These are phyloP conservation scores for Astur gentilis DNA, from an alignment of 2,113 vertebrate genomes.

Conservation along the genomic window DNA sequence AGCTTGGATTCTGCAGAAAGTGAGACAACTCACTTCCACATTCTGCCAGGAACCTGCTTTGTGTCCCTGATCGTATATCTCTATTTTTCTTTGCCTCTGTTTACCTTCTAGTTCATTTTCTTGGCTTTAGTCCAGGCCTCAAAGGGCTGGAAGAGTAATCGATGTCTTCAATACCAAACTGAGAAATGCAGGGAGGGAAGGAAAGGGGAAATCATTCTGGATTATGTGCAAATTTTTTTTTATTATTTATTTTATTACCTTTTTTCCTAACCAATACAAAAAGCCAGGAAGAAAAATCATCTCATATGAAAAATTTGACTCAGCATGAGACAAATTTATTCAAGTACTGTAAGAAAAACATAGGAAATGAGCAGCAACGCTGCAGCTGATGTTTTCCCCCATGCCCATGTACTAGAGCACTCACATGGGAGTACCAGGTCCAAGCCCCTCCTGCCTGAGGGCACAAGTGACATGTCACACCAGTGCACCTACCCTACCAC, in stretches of 20 bases:
- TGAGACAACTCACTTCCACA: neutral
- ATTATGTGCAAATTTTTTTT: neutral
- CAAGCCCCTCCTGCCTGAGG: neutral
- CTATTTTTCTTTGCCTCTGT: conserved; percentile 11
- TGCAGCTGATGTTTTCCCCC: neutral
- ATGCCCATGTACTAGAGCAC: fast-evolving
- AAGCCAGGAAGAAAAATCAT: neutral
- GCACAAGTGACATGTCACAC: neutral
- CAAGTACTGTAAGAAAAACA: neutral
- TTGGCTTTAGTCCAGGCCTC: neutral
- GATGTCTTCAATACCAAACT: neutral
- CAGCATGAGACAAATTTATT: neutral
- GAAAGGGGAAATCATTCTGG: neutral
- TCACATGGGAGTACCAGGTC: neutral
- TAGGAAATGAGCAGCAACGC: neutral
- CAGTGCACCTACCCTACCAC: fast-evolving
- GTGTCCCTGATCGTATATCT: neutral
- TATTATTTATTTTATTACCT: neutral
- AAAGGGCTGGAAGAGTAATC: neutral
- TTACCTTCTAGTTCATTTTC: conserved; percentile 18
- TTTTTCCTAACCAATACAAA: neutral
- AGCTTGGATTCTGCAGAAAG: neutral
- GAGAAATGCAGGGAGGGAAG: neutral
- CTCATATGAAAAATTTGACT: neutral
- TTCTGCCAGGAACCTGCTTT: conserved; percentile 14